phyloP scores from a whole-genome alignment of 2,113 vertebrate genomes.

The Falcunculus frontatus region DNA sequence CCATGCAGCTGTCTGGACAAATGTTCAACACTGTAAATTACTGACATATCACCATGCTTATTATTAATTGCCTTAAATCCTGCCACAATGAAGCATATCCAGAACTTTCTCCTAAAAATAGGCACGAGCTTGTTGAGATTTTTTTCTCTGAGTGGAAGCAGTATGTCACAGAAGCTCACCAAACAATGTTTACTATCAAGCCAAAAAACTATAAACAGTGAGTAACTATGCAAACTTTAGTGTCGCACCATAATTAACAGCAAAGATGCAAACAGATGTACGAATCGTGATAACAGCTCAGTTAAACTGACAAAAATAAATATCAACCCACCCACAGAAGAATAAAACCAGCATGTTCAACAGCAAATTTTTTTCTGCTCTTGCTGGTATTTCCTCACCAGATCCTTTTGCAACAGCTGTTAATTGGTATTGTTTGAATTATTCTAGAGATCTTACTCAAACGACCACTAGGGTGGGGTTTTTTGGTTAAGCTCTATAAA shows the following conservation, averaged over 20 bases:
- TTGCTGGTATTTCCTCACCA: neutral
- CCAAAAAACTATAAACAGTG: conserved; percentile 13
- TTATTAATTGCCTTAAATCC: neutral
- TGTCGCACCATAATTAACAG: conserved; percentile 43
- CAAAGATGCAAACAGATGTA: conserved; percentile 57
- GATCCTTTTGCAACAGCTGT: conserved; percentile 27
- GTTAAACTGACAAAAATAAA: conserved; percentile 41
- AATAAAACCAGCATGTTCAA: neutral
- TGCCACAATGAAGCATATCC: neutral
- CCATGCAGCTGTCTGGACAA: neutral
- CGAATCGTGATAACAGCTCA: neutral
- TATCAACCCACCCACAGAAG: conserved; percentile 41
- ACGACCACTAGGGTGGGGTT: neutral
- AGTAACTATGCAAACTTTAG: conserved; percentile 43
- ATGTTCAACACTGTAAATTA: neutral
- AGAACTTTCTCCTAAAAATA: neutral
- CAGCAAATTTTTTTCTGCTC: neutral
- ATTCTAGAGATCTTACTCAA: neutral
- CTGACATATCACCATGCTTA: neutral
- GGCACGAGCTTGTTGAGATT: neutral
- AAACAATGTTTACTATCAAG: conserved; percentile 39
- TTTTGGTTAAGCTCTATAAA: neutral
- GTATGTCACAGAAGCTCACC: conserved; percentile 10
- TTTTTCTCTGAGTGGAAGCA: neutral
- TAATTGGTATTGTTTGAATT: neutral